A percentile compares a stretch with the other conserved stretches of the same genome.
Conservation (phyloP, 1,140 invertebrate genomes). For the Protaetia brevitarsis region DNA sequence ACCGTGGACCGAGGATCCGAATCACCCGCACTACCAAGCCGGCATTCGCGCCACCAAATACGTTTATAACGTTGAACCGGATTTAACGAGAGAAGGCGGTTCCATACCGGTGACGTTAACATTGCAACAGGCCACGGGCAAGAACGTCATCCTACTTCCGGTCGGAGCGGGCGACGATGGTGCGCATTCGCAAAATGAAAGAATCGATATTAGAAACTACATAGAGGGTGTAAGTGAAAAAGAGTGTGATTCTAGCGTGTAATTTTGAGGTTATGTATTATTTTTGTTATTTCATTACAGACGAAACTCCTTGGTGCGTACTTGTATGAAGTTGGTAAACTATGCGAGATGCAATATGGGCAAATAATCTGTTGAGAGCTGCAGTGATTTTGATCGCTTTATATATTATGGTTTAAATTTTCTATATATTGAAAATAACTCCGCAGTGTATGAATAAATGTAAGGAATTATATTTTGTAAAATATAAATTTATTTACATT, state of each 20-base stretch:
- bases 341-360: constrained; percentile 42
- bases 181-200: constrained; percentile 98
- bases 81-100: constrained; percentile 92
- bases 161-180: constrained; percentile 93
- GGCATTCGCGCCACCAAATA: constrained; percentile 81
- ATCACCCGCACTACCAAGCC: constrained; percentile 88
- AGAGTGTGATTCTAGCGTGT: not conserved
- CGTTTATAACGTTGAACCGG: constrained; percentile 90
- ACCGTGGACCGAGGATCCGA: constrained; percentile 89
- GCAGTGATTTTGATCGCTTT: no score
- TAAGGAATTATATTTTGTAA: no score
- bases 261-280: not conserved
- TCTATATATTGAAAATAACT: no score
- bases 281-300: constrained; percentile 58
- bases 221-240: constrained; percentile 80
- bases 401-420: no score
- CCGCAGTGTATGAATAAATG: no score
- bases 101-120: constrained; percentile 86
- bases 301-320: constrained; percentile 84
- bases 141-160: constrained; percentile 90
- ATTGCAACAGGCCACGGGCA: constrained; percentile 82
- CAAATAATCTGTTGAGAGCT: constrained; percentile 1
- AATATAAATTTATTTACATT: no score
- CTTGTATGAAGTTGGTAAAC: constrained; percentile 70
- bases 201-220: constrained; percentile 88